phyloP scores from a whole-genome alignment of 2,797 vertebrate species.

The Acanthis flammea region DNA sequence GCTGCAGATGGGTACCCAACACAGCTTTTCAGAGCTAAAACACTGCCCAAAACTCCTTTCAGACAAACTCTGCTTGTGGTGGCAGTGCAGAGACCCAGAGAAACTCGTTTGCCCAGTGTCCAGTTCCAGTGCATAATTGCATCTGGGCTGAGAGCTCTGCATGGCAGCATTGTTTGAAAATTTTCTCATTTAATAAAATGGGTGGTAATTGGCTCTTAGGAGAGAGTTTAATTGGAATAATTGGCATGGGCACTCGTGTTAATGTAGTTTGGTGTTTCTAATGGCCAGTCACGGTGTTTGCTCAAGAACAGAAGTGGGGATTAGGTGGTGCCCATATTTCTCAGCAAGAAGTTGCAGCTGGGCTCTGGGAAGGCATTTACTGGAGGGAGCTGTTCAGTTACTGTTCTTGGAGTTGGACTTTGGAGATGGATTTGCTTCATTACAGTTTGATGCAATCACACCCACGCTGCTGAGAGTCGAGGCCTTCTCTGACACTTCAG shows the following conservation, averaged over 20 bases:
- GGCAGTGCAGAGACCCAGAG: background rate
- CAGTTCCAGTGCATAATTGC: rapidly evolving
- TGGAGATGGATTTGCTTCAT: slow-evolving; percentile 18
- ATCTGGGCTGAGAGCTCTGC: background rate
- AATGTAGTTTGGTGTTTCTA: background rate
- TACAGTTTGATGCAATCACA: background rate
- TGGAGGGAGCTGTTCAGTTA: background rate
- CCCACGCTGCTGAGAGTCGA: background rate
- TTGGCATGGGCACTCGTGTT: background rate
- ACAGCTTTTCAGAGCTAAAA: background rate
- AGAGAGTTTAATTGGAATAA: slow-evolving; percentile 28
- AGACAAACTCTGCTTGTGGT: background rate
- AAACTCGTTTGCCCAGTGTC: background rate
- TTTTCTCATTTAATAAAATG: background rate
- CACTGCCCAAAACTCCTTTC: background rate
- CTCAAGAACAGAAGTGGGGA: background rate
- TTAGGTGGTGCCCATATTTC: background rate
- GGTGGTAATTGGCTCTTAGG: slow-evolving; percentile 2
- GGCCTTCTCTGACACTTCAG: background rate
- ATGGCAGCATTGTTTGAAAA: background rate
- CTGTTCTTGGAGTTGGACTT: background rate
- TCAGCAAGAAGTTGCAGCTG: background rate
- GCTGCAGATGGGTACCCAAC: background rate
- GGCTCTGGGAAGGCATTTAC: background rate
- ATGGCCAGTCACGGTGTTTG: background rate